Conservation (phyloP, 2,113 vertebrate species). For the Gallinago undulata region DNA sequence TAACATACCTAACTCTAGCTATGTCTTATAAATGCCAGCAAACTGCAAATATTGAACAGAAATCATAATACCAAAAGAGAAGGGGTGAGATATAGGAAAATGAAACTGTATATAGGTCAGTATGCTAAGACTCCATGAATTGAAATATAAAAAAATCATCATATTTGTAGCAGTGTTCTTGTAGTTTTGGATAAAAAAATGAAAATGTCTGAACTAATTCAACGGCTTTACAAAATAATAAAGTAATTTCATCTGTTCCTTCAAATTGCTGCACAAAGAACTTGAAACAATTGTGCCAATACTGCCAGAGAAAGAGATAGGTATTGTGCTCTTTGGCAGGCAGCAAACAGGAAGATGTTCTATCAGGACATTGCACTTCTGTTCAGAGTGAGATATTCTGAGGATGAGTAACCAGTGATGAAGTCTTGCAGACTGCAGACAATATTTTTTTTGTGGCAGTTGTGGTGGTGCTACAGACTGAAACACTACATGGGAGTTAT, state of each 20-base stretch:
- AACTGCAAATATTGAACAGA: neutral
- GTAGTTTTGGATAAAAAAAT: neutral
- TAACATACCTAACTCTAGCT: neutral
- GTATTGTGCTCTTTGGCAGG: neutral
- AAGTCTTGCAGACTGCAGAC: neutral
- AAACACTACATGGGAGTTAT: neutral
- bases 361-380: neutral
- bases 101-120: neutral
- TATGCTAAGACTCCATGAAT: neutral
- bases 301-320: neutral
- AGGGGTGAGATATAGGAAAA: neutral
- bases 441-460: neutral
- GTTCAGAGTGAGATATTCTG: neutral
- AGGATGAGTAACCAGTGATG: neutral
- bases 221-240: neutral
- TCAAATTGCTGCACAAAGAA: neutral
- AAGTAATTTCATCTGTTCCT: neutral
- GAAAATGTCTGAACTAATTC: neutral
- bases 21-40: neutral
- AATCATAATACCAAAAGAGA: neutral
- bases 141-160: accelerated
- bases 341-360: neutral
- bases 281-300: neutral
- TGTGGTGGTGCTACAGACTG: neutral
- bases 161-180: neutral